These are phyloP conservation scores for Andrena fulva DNA, from an alignment of 2,888 invertebrate genomes.

Conservation along the genomic window DNA sequence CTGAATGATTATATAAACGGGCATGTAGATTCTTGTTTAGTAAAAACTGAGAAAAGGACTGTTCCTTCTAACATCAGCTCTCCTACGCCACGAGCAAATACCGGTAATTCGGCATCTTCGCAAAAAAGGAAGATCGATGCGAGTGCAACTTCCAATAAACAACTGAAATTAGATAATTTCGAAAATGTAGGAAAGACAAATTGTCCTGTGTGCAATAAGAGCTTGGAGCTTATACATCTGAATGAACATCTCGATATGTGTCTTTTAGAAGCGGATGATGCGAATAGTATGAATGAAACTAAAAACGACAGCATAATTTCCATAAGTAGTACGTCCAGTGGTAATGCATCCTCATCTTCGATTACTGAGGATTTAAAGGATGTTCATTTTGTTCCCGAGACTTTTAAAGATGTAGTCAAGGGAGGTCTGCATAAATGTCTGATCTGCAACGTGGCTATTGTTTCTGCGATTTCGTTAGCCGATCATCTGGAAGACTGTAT, in stretches of 20 bases:
- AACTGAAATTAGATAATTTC: conserved; percentile 47
- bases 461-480: conserved; percentile 78
- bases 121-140: conserved; percentile 38
- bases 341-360: conserved; percentile 24
- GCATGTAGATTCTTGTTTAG: conserved; percentile 58
- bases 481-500: conserved; percentile 85
- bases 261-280: conserved; percentile 29
- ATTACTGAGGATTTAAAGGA: conserved; percentile 7
- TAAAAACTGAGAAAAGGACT: conserved; percentile 4
- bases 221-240: conserved; percentile 78
- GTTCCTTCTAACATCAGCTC: neutral
- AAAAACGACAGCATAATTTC: conserved; percentile 38
- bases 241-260: conserved; percentile 82
- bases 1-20: conserved; percentile 44
- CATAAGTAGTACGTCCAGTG: conserved; percentile 44
- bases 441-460: conserved; percentile 75
- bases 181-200: conserved; percentile 56
- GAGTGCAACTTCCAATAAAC: conserved; percentile 38
- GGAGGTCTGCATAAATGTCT: conserved; percentile 71
- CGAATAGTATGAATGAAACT: conserved; percentile 6
- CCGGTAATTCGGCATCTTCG: neutral
- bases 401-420: neutral
- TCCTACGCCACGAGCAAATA: neutral
- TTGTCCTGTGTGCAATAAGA: conserved; percentile 84
- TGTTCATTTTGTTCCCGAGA: neutral